Evolutionary conservation across 1,140 invertebrate species (phyloP), one percentile per base, ranked within the genome.

Genomic region (Halyomorpha halys): DNA sequence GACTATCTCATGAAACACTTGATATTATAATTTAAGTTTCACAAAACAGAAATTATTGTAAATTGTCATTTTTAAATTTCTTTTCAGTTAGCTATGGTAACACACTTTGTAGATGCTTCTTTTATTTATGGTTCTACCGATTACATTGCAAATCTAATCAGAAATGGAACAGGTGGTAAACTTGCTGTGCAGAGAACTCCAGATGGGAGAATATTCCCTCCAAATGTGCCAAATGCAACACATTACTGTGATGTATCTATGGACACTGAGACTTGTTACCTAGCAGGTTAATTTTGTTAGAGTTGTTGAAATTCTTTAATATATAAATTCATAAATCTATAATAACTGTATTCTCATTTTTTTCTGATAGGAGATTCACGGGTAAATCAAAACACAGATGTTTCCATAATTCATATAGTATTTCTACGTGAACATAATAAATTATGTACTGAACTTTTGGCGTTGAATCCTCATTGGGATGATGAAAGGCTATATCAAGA

Each of bases 91-190:
- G 87, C 87, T 9, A 81, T 80, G 16, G 85, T 94, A 0, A 92
- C 91, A 13, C 82, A 87, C 2, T 94, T 80, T 70, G 75, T 95
- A 76, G 93, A 96, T 72, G 77, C 88, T 14, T 94, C 91, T 0
- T 75, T 88, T 45, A 83, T 92, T 9, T 95, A 96, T 70, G 92
- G 91, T 3, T 89, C 86, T 39, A 83, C 74, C 19, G 76, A 82
- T 13, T 70, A 80, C 53, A 78, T 84, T 64, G 83, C 85, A n/a
- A 74, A 75, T 23, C 77, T 79, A 30, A 75, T 91, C 14, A 76
- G 89, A 9, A 79, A 84, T 21, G 78, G 79, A 63, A 72, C 77
- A 16, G 85, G 84, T 13, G 71, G 69, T 18, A 49, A 21, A 49
- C 19, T 49, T 19, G 5, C 19, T 49, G 16, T 49, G 1, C 62